Conservation (phyloP, 2,113 vertebrate genomes). For the Aleadryas rufinucha region DNA sequence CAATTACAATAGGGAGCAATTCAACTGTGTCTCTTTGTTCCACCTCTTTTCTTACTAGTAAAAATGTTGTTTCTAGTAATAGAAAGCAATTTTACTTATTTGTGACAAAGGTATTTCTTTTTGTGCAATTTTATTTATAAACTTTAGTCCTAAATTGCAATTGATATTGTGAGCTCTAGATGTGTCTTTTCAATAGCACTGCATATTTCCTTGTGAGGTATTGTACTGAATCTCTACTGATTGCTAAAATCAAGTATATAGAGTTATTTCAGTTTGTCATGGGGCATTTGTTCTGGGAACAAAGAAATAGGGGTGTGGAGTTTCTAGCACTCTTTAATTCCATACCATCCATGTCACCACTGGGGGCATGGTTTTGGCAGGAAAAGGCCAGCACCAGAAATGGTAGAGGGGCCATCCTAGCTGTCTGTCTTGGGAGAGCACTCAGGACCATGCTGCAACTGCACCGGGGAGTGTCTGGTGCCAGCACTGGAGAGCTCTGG, state of each 20-base stretch:
- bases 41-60: neutral
- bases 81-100: neutral
- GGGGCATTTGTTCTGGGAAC: neutral
- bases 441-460: neutral
- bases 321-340: neutral
- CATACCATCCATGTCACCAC: neutral
- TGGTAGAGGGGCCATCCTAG: neutral
- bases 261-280: neutral
- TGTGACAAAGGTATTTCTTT: neutral
- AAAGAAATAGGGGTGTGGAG: neutral
- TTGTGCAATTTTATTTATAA: neutral
- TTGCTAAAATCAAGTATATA: neutral
- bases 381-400: neutral
- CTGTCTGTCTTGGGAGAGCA: neutral
- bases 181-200: neutral
- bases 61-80: neutral
- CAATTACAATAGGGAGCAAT: neutral
- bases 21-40: neutral
- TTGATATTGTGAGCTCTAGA: neutral
- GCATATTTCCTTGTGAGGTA: neutral
- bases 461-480: neutral
- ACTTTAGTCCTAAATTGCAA: neutral
- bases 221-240: neutral
- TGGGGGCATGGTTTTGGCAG: neutral
- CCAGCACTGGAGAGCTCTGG: neutral